Percentiles rank a stretch among this genome's conserved stretches.
These are phyloP conservation scores for Coecobrya sp. DNA, from an alignment of 2,888 invertebrate species.

Conservation along the genomic window DNA sequence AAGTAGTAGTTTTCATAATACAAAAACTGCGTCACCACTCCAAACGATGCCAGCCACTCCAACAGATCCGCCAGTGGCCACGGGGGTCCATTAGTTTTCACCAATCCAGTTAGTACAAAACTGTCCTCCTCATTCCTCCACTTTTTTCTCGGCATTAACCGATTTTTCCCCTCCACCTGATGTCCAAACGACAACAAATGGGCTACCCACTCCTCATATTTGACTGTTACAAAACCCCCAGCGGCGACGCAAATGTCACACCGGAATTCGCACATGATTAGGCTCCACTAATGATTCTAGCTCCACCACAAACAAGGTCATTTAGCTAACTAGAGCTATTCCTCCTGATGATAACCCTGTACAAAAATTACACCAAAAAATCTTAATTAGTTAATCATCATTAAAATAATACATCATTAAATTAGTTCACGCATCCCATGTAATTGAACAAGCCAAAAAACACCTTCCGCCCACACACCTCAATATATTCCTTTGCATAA, in stretches of 20 bases:
- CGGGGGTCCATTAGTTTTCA: neutral
- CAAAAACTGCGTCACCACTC: conserved; percentile 40
- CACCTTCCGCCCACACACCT: no score
- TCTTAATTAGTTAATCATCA: no score
- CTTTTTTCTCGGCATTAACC: neutral
- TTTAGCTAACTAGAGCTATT: neutral
- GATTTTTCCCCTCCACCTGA: neutral
- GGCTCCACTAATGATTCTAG: neutral
- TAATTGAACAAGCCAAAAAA: no score
- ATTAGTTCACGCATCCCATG: no score
- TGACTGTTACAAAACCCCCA: neutral
- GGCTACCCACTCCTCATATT: conserved; percentile 16
- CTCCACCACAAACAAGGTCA: no score
- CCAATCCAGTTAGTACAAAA: conserved; percentile 34
- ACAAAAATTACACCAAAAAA: no score
- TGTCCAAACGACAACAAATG: neutral
- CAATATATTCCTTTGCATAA: no score
- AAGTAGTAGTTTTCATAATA: conserved; percentile 1
- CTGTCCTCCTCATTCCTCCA: conserved; percentile 49
- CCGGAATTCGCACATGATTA: conserved; percentile 34
- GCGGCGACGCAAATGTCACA: neutral
- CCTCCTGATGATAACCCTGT: no score
- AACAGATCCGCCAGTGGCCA: neutral
- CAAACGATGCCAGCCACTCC: conserved; percentile 50
- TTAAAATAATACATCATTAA: no score